These are phyloP conservation scores for Erythrocercus mccallii DNA, from an alignment of 2,113 vertebrate species.

Conservation along the genomic window DNA sequence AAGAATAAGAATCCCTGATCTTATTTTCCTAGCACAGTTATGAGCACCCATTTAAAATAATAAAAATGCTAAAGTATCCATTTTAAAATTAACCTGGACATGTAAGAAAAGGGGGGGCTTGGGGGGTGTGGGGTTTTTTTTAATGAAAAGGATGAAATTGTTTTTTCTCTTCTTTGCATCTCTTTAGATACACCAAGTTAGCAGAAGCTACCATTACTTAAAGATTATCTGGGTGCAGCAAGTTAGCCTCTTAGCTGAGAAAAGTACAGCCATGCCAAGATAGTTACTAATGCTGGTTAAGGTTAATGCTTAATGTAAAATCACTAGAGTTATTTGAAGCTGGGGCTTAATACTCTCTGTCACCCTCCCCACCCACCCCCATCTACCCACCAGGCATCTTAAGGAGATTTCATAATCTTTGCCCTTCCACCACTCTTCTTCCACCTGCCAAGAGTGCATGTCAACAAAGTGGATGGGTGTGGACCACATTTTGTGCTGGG, in stretches of 20 bases:
- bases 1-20: neutral
- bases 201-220: neutral
- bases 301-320: neutral
- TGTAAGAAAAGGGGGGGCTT: neutral
- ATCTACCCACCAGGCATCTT: neutral
- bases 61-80: neutral
- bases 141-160: accelerated
- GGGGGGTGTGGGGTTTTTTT: neutral
- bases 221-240: neutral
- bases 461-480: accelerated
- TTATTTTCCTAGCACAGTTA: neutral
- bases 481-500: neutral
- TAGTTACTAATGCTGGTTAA: neutral
- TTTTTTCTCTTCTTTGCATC: neutral
- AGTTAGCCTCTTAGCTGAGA: neutral
- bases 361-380: accelerated
- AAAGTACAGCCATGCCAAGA: neutral
- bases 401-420: neutral
- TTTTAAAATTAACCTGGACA: neutral
- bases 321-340: neutral
- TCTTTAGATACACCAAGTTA: neutral
- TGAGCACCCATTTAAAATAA: neutral
- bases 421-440: neutral
- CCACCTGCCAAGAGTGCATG: neutral
- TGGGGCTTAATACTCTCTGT: neutral